Evolutionary conservation across 2,888 invertebrate species (phyloP), one percentile per base, ranked within the genome.

Genomic region (Caenorhabditis sp.): DNA sequence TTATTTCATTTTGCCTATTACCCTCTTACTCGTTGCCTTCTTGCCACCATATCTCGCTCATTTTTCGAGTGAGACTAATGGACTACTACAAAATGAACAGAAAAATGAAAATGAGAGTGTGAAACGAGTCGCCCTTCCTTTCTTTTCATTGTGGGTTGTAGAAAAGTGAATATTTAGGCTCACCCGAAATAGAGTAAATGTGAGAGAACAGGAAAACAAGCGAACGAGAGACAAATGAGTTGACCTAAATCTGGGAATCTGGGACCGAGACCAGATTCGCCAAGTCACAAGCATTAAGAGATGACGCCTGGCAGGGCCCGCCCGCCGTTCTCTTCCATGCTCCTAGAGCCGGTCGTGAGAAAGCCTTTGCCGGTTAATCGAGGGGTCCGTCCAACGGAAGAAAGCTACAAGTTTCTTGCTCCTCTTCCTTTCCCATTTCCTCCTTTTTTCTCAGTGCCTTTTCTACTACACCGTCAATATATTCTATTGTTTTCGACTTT

Each of bases 401-500:
- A 20, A 60, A 32, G 44, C 51, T 26, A 32, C 26, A 56, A 56
- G 32, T 62, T 62, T 62, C 20, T 40, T 35, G 37, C 51, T 15
- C 26, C 44, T 5, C 32, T 18, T 3, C n/a, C 18, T 18, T 18
- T 18, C 47, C 9, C n/a, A n/a, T n/a, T 40, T 35, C 24, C 51
- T 15, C 26, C 44, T 5, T 20, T 18, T 3, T 3, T 9, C 9
- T 18, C 11, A n/a, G 4, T 11, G 4, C 5, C 20, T 3, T 47
- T 47, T 9, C 51, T 71, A 37, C 58, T 53, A 67, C 56, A 79
- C 79, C 71, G 47, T 79, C 78, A 70, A 64, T 56, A 78, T 80
- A 68, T 69, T 80, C 72, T 72, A 62, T 72, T 80, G 68, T 80
- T 80, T 80, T 74, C 69, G 74, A 69, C 69, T 80, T 80, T 74